Base-by-base conservation (phyloP, 2,113 vertebrate genomes). In the Actinemys pallida region DNA sequence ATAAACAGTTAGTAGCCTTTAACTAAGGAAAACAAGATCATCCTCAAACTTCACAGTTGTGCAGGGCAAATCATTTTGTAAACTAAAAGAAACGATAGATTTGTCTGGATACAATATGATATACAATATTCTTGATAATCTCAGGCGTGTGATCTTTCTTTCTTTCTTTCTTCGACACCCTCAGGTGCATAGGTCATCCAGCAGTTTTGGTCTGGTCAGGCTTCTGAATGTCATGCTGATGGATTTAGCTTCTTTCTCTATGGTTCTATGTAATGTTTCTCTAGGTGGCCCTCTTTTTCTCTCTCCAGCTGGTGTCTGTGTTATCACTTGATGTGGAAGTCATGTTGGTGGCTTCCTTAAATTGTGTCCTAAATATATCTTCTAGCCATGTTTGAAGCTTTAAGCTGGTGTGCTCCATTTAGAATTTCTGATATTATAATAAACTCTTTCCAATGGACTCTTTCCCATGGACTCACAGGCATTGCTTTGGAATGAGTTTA, bases 1-100 rank as follows among this genome's bases (percentile, higher is more conserved):
- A 97, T 96, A 90, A 81, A 91, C 94, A 88, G 95, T 90, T 96
- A 90, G 93, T 96, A 92, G 25, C 35, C 27, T 91, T 94, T 95
- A 84, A 88, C 20, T 69, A 85, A 42, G 79, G 53, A 47, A 93
- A 83, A 4, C 1, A 25, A 49, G 25, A 19, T 19, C 54, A 83
- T 22, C 53, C 31, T 85, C 52, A 47, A 20, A 17, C 59, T 90
- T 90, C 13, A 89, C 69, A 90, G 50, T 50, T 45, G 1, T 62
- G 2, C 62, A 88, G 53, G n/a, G 47, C 78, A 81, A 76, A 75
- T 53, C 39, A 75, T 9, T 84, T 4, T 59, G 24, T 49, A 85
- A 53, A 5, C 19, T 92, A 69, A 87, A 95, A 86, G 35, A 56
- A 57, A 84, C 52, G 0, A 4, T 35, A 72, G 0, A 78, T 94